These are phyloP conservation scores for Nothobranchius kuhntae DNA, from an alignment of 2,113 vertebrate genomes.

Conservation along the genomic window DNA sequence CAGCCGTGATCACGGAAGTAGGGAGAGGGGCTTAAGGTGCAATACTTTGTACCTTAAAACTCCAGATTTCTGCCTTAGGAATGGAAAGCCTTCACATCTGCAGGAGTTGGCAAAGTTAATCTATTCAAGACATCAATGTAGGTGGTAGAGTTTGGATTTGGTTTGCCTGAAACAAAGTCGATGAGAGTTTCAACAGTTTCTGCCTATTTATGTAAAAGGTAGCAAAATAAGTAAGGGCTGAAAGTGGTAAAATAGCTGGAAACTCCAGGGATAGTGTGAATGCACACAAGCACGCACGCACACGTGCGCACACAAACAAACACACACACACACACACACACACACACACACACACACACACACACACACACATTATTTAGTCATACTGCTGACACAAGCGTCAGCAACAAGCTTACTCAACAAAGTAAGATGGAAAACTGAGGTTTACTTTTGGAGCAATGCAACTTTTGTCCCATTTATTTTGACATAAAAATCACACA, in stretches of 20 bases:
- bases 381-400: too few species aligned
- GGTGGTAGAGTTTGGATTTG: constrained; percentile 24
- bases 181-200: constrained; percentile 14
- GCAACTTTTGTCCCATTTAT: background rate
- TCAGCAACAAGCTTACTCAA: background rate
- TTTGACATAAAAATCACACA: background rate
- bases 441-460: background rate
- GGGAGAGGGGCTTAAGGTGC: too few species aligned
- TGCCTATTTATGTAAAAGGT: constrained; percentile 9
- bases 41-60: too few species aligned
- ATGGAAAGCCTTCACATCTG: constrained; percentile 32
- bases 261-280: constrained; percentile 5
- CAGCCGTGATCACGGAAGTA: too few species aligned
- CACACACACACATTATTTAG: background rate
- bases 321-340: background rate
- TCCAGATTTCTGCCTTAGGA: too few species aligned
- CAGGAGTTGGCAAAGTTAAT: constrained; percentile 15
- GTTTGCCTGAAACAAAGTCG: background rate
- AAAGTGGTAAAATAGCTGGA: background rate
- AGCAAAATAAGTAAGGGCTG: background rate
- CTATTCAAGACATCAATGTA: constrained; percentile 26
- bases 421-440: constrained; percentile 17
- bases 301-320: background rate
- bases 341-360: background rate
- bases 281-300: background rate